phyloP scores from a whole-genome alignment of 64 coral and sea anemone species.

The Stichodactyla mertensii region DNA sequence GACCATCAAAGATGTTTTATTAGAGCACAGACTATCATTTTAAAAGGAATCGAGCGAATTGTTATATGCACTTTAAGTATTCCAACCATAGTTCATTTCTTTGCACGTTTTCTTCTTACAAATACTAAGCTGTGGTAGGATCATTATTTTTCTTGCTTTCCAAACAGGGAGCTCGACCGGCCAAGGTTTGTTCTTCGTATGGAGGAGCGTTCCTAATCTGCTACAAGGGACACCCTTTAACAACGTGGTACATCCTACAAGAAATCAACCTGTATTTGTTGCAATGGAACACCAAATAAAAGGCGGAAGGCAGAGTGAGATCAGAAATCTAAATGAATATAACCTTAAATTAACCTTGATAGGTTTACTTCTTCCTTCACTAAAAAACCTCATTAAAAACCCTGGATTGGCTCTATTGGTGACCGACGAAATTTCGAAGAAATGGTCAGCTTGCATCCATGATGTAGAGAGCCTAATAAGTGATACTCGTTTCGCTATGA shows the following conservation, averaged over 20 bases:
- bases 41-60: too few species aligned
- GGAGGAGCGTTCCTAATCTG: not conserved
- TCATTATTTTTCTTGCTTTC: not conserved
- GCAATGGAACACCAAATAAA: not conserved
- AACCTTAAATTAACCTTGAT: not conserved
- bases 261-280: not conserved
- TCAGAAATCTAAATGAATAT: not conserved
- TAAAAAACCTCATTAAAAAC: not conserved
- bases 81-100: too few species aligned
- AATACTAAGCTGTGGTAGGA: too few species aligned
- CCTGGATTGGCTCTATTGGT: not conserved
- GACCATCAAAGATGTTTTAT: too few species aligned
- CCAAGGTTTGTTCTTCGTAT: not conserved
- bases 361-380: not conserved
- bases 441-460: not conserved
- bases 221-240: constrained; percentile 2
- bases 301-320: not conserved
- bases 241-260: not conserved
- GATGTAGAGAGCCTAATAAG: not conserved
- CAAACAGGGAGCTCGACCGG: not conserved
- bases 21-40: too few species aligned
- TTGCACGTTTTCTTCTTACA: too few species aligned
- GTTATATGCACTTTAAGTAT: too few species aligned
- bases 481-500: not conserved
- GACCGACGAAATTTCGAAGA: not conserved